Percentiles rank a stretch among this genome's conserved stretches.
These are phyloP conservation scores for Scleropages formosus DNA, from an alignment of 2,797 vertebrate species.

Conservation along the genomic window DNA sequence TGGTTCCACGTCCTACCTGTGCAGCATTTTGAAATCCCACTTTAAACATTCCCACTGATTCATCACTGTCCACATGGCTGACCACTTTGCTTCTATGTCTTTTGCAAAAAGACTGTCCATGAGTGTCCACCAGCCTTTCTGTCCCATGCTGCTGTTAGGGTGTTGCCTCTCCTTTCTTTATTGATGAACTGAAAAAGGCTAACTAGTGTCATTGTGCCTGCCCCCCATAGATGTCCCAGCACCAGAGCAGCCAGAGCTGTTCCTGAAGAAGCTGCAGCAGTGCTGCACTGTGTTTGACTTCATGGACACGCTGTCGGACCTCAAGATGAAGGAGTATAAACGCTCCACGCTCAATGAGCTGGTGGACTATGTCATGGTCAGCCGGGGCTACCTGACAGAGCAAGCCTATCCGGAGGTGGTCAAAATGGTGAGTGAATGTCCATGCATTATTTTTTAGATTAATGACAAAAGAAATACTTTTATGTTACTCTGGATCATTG, in stretches of 20 bases:
- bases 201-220: neutral
- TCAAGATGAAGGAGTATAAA: constrained; percentile 99
- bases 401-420: constrained; percentile 99
- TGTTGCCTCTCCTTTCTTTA: too few species aligned
- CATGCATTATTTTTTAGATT: too few species aligned
- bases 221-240: constrained; percentile 86
- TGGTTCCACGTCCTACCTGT: too few species aligned
- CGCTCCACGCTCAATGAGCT: constrained; percentile 98
- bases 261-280: constrained; percentile 99
- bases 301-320: constrained; percentile 99
- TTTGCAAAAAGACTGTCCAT: too few species aligned
- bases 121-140: neutral
- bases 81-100: too few species aligned
- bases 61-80: too few species aligned
- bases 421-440: constrained; percentile 85
- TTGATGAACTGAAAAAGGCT: neutral
- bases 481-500: too few species aligned
- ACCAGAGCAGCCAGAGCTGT: constrained; percentile 97
- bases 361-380: constrained; percentile 98
- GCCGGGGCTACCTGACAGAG: constrained; percentile 97
- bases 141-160: neutral
- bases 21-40: too few species aligned
- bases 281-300: constrained; percentile 99
- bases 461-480: too few species aligned
- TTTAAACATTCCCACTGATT: too few species aligned